phyloP scores from a whole-genome alignment of 92 coral and sea anemone genomes.

The Scolanthus callimorphus region DNA sequence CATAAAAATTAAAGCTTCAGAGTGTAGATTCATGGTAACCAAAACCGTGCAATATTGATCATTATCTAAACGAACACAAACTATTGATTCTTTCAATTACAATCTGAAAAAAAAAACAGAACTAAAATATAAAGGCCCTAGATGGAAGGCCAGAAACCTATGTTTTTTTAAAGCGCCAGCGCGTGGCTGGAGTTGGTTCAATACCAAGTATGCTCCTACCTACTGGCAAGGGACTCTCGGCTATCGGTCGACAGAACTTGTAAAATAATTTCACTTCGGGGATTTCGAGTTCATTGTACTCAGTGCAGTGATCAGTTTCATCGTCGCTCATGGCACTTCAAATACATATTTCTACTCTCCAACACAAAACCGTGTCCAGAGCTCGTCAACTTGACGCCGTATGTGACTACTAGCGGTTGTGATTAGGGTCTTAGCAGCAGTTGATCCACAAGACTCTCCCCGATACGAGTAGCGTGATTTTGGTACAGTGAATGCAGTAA shows the following conservation, averaged over 20 bases:
- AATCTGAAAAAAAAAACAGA: conserved; percentile 3
- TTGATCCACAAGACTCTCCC: too few species aligned
- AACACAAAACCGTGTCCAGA: too few species aligned
- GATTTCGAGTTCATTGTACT: conserved; percentile 40
- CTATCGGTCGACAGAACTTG: conserved; percentile 69
- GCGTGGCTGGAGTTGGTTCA: background rate
- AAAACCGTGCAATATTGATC: too few species aligned
- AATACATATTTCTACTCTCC: too few species aligned
- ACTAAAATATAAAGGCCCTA: conserved; percentile 15
- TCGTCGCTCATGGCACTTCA: conserved; percentile 5
- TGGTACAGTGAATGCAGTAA: too few species aligned
- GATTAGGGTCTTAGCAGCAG: too few species aligned
- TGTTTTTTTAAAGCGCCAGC: too few species aligned
- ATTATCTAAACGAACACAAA: background rate
- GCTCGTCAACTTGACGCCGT: too few species aligned
- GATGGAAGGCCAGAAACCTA: conserved; percentile 18
- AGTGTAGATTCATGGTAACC: too few species aligned
- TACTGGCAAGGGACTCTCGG: conserved; percentile 33
- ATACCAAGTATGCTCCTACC: conserved; percentile 40
- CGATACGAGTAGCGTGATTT: too few species aligned
- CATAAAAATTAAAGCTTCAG: too few species aligned
- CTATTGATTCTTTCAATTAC: background rate
- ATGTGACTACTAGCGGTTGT: too few species aligned
- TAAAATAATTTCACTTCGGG: conserved; percentile 79
- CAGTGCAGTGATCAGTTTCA: conserved; percentile 1